These are phyloP conservation scores for Periparus ater DNA, from an alignment of 2,797 vertebrate species.

Conservation along the genomic window DNA sequence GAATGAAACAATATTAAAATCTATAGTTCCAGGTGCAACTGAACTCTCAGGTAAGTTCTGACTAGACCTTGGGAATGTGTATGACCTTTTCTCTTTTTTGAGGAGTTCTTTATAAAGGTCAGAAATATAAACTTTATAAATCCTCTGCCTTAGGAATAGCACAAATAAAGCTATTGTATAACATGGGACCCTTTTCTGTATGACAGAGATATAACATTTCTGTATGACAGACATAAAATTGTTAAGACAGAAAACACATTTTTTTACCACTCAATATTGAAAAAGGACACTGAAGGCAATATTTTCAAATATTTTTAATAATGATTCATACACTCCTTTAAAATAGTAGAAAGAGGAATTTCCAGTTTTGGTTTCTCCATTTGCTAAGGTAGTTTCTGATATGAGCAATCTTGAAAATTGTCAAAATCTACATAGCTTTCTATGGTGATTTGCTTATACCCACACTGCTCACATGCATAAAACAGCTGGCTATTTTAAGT, in stretches of 20 bases:
- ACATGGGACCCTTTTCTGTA: not conserved
- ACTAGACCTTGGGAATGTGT: not conserved
- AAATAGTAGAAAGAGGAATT: not conserved
- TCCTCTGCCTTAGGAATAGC: not conserved
- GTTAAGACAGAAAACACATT: not conserved
- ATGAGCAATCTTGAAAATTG: not conserved
- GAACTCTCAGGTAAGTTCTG: not conserved
- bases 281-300: not conserved
- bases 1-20: not conserved
- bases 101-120: not conserved
- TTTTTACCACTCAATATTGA: not conserved
- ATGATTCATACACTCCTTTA: not conserved
- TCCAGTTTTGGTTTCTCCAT: not conserved
- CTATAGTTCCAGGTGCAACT: not conserved
- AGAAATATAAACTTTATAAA: not conserved
- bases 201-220: not conserved
- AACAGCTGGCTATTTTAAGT: not conserved
- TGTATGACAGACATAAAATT: not conserved
- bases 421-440: not conserved
- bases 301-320: not conserved
- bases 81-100: not conserved
- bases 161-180: not conserved
- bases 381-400: not conserved
- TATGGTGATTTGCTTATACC: not conserved
- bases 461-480: not conserved